Percentiles rank a stretch among this genome's conserved stretches.
Conservation (phyloP, 1,140 invertebrate species). For the Ylistrum balloti region DNA sequence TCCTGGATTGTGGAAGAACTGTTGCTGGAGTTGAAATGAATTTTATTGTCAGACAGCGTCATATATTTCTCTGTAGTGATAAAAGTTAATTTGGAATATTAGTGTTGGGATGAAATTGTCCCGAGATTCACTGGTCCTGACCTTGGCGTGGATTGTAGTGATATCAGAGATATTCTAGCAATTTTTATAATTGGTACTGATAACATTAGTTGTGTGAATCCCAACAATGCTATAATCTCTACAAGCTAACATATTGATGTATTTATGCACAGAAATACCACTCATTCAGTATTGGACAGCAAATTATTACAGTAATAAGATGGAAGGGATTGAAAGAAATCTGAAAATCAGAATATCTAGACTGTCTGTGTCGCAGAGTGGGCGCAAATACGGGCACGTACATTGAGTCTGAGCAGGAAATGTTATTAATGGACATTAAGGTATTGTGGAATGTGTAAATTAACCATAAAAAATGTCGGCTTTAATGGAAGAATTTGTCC, state of each 20-base stretch:
- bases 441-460: slow-evolving; percentile 6
- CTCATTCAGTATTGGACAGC: neutral
- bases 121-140: neutral
- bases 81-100: neutral
- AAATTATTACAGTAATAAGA: neutral
- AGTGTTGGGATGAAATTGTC: neutral
- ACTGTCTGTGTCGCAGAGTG: neutral
- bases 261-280: neutral
- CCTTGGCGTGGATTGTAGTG: neutral
- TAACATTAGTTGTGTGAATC: neutral
- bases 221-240: neutral
- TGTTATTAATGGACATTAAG: neutral
- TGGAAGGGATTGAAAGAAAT: neutral
- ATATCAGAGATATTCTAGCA: neutral
- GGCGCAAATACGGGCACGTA: neutral
- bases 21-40: neutral
- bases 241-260: neutral
- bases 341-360: neutral
- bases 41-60: neutral
- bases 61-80: neutral
- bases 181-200: neutral
- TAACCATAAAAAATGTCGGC: neutral
- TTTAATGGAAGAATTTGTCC: neutral
- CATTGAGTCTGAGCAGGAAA: neutral
- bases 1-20: neutral